A percentile compares a stretch with the other conserved stretches of the same genome.
Evolutionary conservation across 2,888 invertebrate species (phyloP).

Genomic region (Cataglyphis albicans): DNA sequence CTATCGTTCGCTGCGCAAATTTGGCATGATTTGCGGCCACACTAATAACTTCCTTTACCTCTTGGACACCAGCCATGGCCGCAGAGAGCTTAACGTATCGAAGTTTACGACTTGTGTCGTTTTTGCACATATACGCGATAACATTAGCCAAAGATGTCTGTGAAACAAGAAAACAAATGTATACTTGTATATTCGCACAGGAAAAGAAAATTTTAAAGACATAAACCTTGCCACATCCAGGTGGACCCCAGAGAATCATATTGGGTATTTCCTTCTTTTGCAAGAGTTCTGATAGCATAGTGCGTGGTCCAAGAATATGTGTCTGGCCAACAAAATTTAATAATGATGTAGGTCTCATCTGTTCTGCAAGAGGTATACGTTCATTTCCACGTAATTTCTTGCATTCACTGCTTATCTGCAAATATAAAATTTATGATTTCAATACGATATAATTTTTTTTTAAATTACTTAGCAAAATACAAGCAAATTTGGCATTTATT

Average conservation of each 20-base stretch:
- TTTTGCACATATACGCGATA: slow-evolving; percentile 90
- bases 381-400: slow-evolving; percentile 61
- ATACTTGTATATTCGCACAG: not conserved
- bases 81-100: slow-evolving; percentile 92
- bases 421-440: slow-evolving; percentile 28
- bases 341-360: slow-evolving; percentile 90
- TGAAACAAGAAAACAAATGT: slow-evolving; percentile 63
- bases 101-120: slow-evolving; percentile 86
- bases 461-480: not conserved
- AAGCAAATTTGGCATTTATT: not conserved
- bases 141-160: slow-evolving; percentile 93
- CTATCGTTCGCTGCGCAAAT: slow-evolving; percentile 90
- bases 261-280: slow-evolving; percentile 91
- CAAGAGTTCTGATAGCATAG: slow-evolving; percentile 89
- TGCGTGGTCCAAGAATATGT: slow-evolving; percentile 89
- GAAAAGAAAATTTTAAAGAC: not conserved
- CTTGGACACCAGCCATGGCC: slow-evolving; percentile 91
- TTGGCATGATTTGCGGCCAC: slow-evolving; percentile 91
- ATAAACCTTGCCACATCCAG: slow-evolving; percentile 93
- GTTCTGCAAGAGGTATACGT: slow-evolving; percentile 90
- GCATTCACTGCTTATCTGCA: slow-evolving; percentile 62
- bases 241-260: slow-evolving; percentile 95
- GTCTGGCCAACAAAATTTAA: slow-evolving; percentile 91
- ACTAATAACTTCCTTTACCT: slow-evolving; percentile 91
- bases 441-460: not conserved